phyloP scores from a whole-genome alignment of 2,888 invertebrate species.

The Alloscopus bannaensis region DNA sequence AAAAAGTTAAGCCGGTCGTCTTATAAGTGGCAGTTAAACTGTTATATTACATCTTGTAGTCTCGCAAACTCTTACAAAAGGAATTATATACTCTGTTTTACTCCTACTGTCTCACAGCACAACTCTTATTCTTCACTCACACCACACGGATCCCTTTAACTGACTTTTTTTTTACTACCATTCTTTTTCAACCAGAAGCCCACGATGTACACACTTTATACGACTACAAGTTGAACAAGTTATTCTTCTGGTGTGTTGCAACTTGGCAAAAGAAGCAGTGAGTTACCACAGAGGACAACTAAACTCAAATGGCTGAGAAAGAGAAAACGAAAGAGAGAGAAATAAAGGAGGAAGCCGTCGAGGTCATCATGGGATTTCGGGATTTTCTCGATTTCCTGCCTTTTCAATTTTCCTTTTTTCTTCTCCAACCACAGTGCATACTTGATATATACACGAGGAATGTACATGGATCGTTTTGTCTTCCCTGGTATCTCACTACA shows the following conservation, averaged over 20 bases:
- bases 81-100: no score
- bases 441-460: slow-evolving; percentile 12
- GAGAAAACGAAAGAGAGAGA: slow-evolving; percentile 16
- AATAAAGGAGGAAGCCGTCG: slow-evolving; percentile 56
- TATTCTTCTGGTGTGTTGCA: no score
- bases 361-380: slow-evolving; percentile 65
- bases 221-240: no score
- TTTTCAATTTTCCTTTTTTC: slow-evolving; percentile 58
- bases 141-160: no score
- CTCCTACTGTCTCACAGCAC: no score
- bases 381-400: slow-evolving; percentile 64
- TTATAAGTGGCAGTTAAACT: slow-evolving; percentile 3
- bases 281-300: slow-evolving; percentile 41
- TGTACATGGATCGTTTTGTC: slow-evolving; percentile 49
- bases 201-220: no score
- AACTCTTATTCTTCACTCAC: no score
- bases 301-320: slow-evolving; percentile 37
- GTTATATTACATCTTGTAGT: slow-evolving; percentile 6
- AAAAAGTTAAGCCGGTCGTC: slow-evolving; percentile 21
- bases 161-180: no score
- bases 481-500: slow-evolving; percentile 25
- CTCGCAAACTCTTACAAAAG: no score
- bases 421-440: slow-evolving; percentile 26
- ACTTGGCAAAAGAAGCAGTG: slow-evolving; percentile 15
- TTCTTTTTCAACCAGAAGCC: no score